phyloP scores from a whole-genome alignment of 2,113 vertebrate genomes.

The Orycteropus afer region DNA sequence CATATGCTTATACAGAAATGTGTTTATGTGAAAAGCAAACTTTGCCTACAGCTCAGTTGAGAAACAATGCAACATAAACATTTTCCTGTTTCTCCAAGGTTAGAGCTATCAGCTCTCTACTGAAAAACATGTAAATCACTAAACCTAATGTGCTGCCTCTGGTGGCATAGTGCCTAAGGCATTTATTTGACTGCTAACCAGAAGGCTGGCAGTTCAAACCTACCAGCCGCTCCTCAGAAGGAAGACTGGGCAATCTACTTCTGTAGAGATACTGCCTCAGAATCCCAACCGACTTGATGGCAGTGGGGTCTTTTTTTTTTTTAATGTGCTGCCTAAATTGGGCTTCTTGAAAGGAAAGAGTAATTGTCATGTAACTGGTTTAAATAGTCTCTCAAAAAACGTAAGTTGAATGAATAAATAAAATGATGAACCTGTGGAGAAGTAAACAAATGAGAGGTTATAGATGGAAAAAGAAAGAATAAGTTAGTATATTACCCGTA shows the following conservation, averaged over 20 bases:
- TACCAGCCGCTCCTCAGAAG: no score
- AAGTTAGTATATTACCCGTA: not conserved
- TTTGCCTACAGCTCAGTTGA: not conserved
- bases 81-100: not conserved
- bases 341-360: not conserved
- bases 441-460: not conserved
- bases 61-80: not conserved
- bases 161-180: no score
- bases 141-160: not conserved
- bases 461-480: not conserved
- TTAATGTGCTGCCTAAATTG: not conserved
- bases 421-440: conserved; percentile 26
- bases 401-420: not conserved
- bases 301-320: no score
- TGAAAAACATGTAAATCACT: not conserved
- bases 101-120: not conserved
- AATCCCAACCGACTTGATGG: no score
- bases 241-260: no score
- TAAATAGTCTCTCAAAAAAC: not conserved
- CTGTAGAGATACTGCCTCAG: no score
- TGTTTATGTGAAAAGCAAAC: not conserved
- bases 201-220: no score
- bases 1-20: conserved; percentile 30
- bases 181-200: no score
- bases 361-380: not conserved